Percentiles rank a stretch among this genome's conserved stretches.
phyloP scores from a whole-genome alignment of 2,113 vertebrate species.

The Leucosticte australis region DNA sequence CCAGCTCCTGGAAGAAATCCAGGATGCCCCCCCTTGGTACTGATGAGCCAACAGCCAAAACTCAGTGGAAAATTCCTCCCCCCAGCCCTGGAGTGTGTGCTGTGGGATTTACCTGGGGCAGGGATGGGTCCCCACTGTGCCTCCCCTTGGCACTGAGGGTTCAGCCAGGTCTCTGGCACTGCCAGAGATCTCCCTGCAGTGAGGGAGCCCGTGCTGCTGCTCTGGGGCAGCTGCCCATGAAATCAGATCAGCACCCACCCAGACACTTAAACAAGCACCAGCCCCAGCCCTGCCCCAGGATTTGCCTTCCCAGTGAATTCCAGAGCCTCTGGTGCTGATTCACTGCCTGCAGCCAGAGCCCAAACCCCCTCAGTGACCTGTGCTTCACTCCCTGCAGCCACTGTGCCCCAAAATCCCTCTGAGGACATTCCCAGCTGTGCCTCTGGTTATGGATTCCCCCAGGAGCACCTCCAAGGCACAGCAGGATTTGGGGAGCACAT shows the following conservation, averaged over 20 bases:
- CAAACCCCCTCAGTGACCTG: neutral
- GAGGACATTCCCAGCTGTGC: neutral
- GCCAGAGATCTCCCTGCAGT: neutral
- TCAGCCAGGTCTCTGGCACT: fast-evolving
- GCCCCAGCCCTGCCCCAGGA: neutral
- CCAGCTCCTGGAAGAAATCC: neutral
- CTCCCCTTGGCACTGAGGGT: neutral
- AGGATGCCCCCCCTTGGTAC: neutral
- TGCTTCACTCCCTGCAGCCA: neutral
- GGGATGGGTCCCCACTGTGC: neutral
- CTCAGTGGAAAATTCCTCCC: neutral
- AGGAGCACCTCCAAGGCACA: fast-evolving
- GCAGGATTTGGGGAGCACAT: neutral
- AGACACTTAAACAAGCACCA: neutral
- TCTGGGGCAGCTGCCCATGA: neutral
- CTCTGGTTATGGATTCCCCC: neutral
- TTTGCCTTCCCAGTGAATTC: neutral
- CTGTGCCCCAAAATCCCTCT: neutral
- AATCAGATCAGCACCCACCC: neutral
- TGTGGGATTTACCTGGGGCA: neutral
- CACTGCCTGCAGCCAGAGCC: neutral
- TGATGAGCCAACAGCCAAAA: neutral
- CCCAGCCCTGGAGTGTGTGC: fast-evolving
- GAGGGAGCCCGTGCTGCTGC: neutral
- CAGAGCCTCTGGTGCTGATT: neutral